phyloP scores from a whole-genome alignment of 2,113 vertebrate species.

The Hemibagrus wyckioides region DNA sequence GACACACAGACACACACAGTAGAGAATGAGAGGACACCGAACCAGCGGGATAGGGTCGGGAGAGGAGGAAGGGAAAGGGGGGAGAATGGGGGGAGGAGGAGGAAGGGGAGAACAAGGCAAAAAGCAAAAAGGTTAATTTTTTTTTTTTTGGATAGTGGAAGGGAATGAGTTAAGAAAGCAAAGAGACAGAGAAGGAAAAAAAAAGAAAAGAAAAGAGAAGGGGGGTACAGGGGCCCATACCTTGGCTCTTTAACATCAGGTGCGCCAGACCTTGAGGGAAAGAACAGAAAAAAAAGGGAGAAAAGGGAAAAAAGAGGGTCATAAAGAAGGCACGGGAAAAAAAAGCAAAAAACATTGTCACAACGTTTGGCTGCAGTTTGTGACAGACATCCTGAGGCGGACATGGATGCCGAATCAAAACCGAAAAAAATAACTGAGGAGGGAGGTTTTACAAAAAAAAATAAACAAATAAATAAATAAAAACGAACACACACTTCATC shows the following conservation, averaged over 20 bases:
- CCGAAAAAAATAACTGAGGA: constrained; percentile 65
- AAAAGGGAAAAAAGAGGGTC: constrained; percentile 81
- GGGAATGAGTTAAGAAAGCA: constrained; percentile 31
- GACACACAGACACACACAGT: constrained; percentile 62
- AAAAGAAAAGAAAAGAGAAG: constrained; percentile 63
- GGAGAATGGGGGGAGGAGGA: too few relatives aligned
- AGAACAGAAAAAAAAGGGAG: constrained; percentile 82
- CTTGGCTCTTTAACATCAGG: constrained; percentile 84
- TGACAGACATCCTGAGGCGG: constrained; percentile 83
- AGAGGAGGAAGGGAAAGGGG: constrained; percentile 32
- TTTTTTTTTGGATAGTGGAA: constrained; percentile 17
- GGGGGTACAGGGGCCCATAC: constrained; percentile 79
- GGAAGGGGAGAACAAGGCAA: constrained; percentile 17
- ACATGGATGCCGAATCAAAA: constrained; percentile 78
- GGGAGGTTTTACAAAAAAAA: constrained; percentile 68
- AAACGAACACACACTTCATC: constrained; percentile 59
- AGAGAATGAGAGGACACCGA: constrained; percentile 71
- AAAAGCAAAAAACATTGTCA: constrained; percentile 79
- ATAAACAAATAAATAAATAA: constrained; percentile 61
- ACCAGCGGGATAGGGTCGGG: constrained; percentile 68
- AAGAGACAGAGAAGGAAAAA: constrained; percentile 66
- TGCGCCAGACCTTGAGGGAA: constrained; percentile 86
- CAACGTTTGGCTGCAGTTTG: constrained; percentile 86
- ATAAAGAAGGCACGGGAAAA: constrained; percentile 78
- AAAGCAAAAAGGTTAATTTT: constrained; percentile 40